These are phyloP conservation scores for Percina caprodes DNA, from an alignment of 2,113 vertebrate genomes.

Conservation along the genomic window DNA sequence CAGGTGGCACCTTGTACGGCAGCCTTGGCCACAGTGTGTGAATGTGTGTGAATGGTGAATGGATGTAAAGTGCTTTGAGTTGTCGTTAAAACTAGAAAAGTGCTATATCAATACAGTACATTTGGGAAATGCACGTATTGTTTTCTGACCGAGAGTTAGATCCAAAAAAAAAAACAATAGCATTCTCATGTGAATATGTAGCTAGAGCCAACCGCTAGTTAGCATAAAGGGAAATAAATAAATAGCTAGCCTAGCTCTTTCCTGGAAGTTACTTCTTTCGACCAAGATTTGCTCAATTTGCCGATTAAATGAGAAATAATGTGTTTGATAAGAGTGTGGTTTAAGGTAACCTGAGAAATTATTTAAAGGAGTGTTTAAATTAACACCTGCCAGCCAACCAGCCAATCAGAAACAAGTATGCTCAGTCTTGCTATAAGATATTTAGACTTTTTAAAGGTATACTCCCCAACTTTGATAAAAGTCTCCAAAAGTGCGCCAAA, in stretches of 20 bases:
- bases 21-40: no score
- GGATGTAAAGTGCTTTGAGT: no score
- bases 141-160: background rate
- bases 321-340: background rate
- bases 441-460: background rate
- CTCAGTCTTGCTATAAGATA: no score
- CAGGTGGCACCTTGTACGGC: no score
- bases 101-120: no score
- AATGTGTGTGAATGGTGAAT: no score
- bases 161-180: background rate
- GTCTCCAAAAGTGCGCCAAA: background rate
- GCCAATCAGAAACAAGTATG: background rate
- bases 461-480: background rate
- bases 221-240: background rate
- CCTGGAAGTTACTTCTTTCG: no score
- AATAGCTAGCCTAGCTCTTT: background rate
- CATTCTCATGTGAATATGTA: background rate
- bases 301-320: no score
- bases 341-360: background rate
- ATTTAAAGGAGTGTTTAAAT: background rate
- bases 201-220: background rate
- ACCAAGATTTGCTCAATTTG: no score
- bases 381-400: background rate
- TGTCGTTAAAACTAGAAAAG: no score
- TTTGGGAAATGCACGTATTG: background rate